phyloP scores from a whole-genome alignment of 2,888 invertebrate genomes.

The Nomada hirtipes region DNA sequence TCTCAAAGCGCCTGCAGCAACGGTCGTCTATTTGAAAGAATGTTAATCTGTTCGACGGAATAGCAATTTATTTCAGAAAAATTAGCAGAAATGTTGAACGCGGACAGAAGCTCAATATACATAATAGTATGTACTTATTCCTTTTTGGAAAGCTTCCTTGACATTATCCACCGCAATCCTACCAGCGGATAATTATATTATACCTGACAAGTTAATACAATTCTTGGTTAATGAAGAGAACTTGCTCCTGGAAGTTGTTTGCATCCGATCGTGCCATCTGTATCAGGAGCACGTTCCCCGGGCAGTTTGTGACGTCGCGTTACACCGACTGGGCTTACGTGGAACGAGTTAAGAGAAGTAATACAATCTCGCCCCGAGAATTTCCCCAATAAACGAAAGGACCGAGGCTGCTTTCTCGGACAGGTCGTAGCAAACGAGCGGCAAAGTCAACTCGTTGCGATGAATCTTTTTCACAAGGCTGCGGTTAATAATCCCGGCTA shows the following conservation, averaged over 20 bases:
- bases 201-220: background rate
- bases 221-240: too few species aligned
- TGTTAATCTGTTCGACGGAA: too few species aligned
- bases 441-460: constrained; percentile 5
- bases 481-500: constrained; percentile 20
- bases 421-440: background rate
- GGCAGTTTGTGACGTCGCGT: constrained; percentile 7
- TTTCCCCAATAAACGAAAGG: background rate
- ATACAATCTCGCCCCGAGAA: background rate
- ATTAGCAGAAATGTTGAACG: too few species aligned
- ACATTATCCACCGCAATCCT: too few species aligned
- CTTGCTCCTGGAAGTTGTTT: background rate
- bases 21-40: too few species aligned
- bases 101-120: too few species aligned
- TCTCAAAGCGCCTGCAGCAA: too few species aligned
- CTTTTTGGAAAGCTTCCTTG: background rate
- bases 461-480: constrained; percentile 32
- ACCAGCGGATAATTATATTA: background rate
- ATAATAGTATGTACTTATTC: too few species aligned
- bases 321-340: background rate
- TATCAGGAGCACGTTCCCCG: background rate
- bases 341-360: background rate
- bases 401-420: background rate
- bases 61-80: too few species aligned
- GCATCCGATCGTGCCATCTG: background rate